Base-by-base conservation (phyloP, 2,888 invertebrate genomes). In the Zygogramma bicolorata region DNA sequence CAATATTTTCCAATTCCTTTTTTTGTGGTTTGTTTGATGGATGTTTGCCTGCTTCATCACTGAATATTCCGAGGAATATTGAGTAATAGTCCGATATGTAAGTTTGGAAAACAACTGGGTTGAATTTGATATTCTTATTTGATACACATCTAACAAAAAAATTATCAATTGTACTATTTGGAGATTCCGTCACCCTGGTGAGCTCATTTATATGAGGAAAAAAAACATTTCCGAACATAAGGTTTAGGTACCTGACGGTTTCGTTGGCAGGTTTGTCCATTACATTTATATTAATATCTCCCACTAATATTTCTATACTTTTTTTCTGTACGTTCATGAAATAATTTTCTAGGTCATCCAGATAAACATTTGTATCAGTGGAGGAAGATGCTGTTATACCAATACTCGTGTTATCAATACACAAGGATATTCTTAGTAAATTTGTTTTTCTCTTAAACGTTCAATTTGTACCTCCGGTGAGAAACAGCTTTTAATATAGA, bases 341-440 rank as follows among this genome's bases (percentile, higher is more conserved):
- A n/a, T 61, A 40, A 13, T 20, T 61, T 40, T 61, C 7, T 61
- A 61, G 60, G 34, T 61, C 60, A 61, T 20, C 38, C n/a, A 13
- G 20, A 38, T 61, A 22, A 38, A 40, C 22, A 38, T 38, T 34
- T 38, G 38, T 1, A 20, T 61, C 38, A 61, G 13, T 38, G 34
- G 40, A 40, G 38, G 40, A 40, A 61, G 61, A 61, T 38, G 38
- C 38, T 38, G 61, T 61, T 61, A 61, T 61, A 61, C 40, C 38
- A 20, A 61, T 61, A 20, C 13, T 3, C 1, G 20, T 38, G 22
- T 38, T 38, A 22, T 61, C 38, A 34, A 34, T 60, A 34, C 34
- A 20, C 18, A 59, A 34, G 18, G 31, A 59, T 34, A 59, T 15
- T 59, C 34, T 31, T 18, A 59, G 20, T 59, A 31, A 34, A 34